Base-by-base conservation (phyloP, 1,140 invertebrate species). In the Trachymyrmex septentrionalis region DNA sequence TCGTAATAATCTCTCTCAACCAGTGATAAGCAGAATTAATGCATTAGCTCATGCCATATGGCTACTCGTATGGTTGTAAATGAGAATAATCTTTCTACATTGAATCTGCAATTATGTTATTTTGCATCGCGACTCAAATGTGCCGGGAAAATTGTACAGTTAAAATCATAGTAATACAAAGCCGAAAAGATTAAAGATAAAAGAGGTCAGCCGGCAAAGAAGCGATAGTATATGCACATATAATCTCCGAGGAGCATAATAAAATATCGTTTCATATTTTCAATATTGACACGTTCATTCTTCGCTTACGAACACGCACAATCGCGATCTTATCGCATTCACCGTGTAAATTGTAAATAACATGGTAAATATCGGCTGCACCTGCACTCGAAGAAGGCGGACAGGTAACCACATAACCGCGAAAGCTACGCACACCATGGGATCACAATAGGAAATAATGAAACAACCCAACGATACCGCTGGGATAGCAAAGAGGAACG, bases 291-390 rank as follows among this genome's bases (percentile, higher is more conserved):
- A 80, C n/a, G 67, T 48, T 72, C 67, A 24, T 63, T 72, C 55
- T 50, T 38, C n/a, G 24, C 3, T n/a, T 24, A 10, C 24, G 14
- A 57, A 24, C 21, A 24, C 24, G 34, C 24, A 71, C 44, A 24
- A 38, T 7, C 53, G 69, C 53, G 69, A 75, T 84, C 55, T 84
- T 75, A 84, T 73, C 67, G 80, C 55, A 27, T 73, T 14, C 9
- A 64, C 24, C 69, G 80, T 38, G 80, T 73, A 84, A 84, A 84
- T 84, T 84, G 71, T 84, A 84, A 84, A 75, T 73, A 84, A 84
- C 69, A 61, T 30, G 80, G 71, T 75, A 75, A 73, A 61, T 73
- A 84, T 38, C 48, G 38, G 5, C 38, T 61, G 80, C 80, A 84
- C 69, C 80, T 73, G 80, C 80, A 75, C 69, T 82, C 38, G 67